A percentile compares a stretch with the other conserved stretches of the same genome.
Evolutionary conservation across 2,113 vertebrate genomes (phyloP).

Genomic region (Notothenia rossii): DNA sequence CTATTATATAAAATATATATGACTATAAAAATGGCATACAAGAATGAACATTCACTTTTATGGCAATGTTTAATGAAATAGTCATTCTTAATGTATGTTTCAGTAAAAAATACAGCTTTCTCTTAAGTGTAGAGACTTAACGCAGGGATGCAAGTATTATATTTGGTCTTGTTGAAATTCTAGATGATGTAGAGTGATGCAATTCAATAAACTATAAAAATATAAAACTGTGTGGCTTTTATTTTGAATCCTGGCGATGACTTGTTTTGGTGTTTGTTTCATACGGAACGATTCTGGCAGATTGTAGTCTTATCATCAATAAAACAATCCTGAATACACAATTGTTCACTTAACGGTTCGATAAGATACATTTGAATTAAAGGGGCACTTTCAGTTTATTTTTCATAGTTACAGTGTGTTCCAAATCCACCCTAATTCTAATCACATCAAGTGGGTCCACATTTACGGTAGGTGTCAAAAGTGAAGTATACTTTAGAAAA

Average conservation of each 20-base stretch:
- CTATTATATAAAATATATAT: slow-evolving; percentile 68
- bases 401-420: neutral
- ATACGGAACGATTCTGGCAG: neutral
- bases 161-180: slow-evolving; percentile 86
- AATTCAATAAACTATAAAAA: slow-evolving; percentile 81
- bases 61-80: slow-evolving; percentile 86
- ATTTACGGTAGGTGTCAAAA: neutral
- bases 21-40: slow-evolving; percentile 74
- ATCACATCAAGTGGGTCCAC: neutral
- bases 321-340: neutral
- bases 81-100: slow-evolving; percentile 87
- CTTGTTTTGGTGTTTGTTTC: fast-evolving
- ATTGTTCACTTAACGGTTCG: neutral
- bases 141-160: slow-evolving; percentile 86
- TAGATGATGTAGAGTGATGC: slow-evolving; percentile 87
- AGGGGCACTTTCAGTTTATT: neutral
- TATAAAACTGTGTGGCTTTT: slow-evolving; percentile 45
- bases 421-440: neutral
- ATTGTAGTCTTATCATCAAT: neutral
- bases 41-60: slow-evolving; percentile 84
- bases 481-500: neutral
- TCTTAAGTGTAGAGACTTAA: slow-evolving; percentile 84
- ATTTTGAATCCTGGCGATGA: slow-evolving; percentile 6
- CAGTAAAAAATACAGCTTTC: slow-evolving; percentile 80
- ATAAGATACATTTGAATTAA: neutral